Percentiles rank a stretch among this genome's conserved stretches.
Evolutionary conservation across 2,888 invertebrate genomes (phyloP).

Genomic region (Zygogramma bicolorata): DNA sequence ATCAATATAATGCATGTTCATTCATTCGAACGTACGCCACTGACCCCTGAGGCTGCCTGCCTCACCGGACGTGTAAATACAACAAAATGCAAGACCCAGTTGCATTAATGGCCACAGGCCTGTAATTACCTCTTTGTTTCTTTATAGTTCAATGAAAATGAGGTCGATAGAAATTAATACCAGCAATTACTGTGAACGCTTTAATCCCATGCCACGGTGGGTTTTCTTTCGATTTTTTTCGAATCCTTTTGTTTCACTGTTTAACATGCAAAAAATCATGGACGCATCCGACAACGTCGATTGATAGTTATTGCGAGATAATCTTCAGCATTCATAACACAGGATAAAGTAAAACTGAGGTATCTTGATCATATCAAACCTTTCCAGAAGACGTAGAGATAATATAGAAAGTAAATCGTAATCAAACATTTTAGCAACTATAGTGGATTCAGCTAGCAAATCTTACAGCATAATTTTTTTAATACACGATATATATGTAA

Average conservation of each 20-base stretch:
- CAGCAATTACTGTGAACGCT: conserved; percentile 12
- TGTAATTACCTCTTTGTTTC: conserved; percentile 56
- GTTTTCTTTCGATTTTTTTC: not conserved
- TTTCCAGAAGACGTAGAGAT: too few relatives aligned
- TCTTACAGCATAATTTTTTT: too few relatives aligned
- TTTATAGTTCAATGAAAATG: conserved; percentile 58
- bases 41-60: conserved; percentile 25
- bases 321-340: too few relatives aligned
- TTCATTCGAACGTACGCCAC: conserved; percentile 13
- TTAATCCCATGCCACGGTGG: not conserved
- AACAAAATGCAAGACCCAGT: conserved; percentile 51
- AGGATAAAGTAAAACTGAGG: too few relatives aligned
- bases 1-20: not conserved
- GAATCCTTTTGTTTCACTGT: not conserved
- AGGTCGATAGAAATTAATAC: conserved; percentile 54
- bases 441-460: too few relatives aligned
- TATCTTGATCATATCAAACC: too few relatives aligned
- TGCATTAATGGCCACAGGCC: conserved; percentile 55
- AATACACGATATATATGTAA: too few relatives aligned
- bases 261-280: not conserved
- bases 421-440: too few relatives aligned
- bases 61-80: conserved; percentile 46
- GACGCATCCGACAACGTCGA: not conserved
- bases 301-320: not conserved
- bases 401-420: too few relatives aligned